phyloP scores from a whole-genome alignment of 1,140 invertebrate species.

The Rhizoglyphus robini region DNA sequence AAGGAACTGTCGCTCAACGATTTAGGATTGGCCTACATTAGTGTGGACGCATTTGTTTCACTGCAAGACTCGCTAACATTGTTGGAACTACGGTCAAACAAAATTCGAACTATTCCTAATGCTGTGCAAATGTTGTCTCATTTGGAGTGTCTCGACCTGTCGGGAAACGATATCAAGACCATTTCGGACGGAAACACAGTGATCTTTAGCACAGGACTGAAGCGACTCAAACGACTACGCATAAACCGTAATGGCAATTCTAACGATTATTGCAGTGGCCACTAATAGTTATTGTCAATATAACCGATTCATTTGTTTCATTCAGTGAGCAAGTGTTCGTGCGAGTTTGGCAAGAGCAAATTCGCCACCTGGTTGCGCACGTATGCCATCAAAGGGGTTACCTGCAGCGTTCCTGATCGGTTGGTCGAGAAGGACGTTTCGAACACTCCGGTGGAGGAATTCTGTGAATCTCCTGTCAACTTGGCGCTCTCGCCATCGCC shows the following conservation, averaged over 20 bases:
- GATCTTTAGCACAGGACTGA: slow-evolving; percentile 9
- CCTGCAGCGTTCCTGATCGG: background rate
- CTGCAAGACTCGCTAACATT: slow-evolving; percentile 21
- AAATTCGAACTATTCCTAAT: slow-evolving; percentile 17
- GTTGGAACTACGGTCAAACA: slow-evolving; percentile 18
- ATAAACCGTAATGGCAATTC: slow-evolving; percentile 17
- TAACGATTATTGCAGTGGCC: background rate
- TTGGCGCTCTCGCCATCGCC: too few species aligned
- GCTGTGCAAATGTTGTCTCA: slow-evolving; percentile 15
- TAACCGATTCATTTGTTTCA: background rate
- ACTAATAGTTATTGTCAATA: background rate
- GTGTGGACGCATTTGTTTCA: slow-evolving; percentile 18
- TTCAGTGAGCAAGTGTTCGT: slow-evolving; percentile 21
- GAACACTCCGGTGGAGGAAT: slow-evolving; percentile 21
- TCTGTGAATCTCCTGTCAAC: slow-evolving; percentile 14
- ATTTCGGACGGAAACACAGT: slow-evolving; percentile 14
- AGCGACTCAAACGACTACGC: slow-evolving; percentile 14
- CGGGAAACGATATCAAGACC: slow-evolving; percentile 16
- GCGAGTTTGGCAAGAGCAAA: slow-evolving; percentile 22
- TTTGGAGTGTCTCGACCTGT: slow-evolving; percentile 22
- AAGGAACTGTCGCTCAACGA: slow-evolving; percentile 18
- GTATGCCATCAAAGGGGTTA: slow-evolving; percentile 21
- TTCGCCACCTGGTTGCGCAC: slow-evolving; percentile 21
- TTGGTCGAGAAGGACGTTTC: slow-evolving; percentile 18
- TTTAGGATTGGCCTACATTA: slow-evolving; percentile 17